phyloP scores from a whole-genome alignment of 2,888 invertebrate species.

The Taenaris catops region DNA sequence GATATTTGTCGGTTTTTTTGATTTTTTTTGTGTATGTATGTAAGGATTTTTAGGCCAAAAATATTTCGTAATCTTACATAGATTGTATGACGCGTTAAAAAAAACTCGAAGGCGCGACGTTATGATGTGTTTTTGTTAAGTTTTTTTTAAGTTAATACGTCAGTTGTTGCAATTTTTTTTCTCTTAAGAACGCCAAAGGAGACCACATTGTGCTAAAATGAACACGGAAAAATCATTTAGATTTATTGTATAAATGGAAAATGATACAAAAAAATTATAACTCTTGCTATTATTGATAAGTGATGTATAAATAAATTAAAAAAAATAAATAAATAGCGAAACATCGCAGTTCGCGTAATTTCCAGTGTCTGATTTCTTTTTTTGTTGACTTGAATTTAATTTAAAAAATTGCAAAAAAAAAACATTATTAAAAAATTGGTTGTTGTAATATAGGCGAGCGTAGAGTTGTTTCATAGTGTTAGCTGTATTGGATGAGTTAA shows the following conservation, averaged over 20 bases:
- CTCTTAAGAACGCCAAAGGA: slow-evolving; percentile 71
- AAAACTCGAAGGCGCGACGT: slow-evolving; percentile 31
- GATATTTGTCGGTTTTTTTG: neutral
- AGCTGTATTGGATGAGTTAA: slow-evolving; percentile 33
- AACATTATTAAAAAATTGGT: slow-evolving; percentile 43
- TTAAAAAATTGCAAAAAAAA: slow-evolving; percentile 22
- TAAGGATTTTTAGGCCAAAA: slow-evolving; percentile 4
- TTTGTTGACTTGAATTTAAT: slow-evolving; percentile 19
- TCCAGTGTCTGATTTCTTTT: slow-evolving; percentile 24
- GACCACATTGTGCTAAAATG: slow-evolving; percentile 46
- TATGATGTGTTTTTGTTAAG: slow-evolving; percentile 50
- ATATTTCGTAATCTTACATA: neutral
- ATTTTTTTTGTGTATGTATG: slow-evolving; percentile 1
- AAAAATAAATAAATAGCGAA: slow-evolving; percentile 11
- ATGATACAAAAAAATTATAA: slow-evolving; percentile 56
- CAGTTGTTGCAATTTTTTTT: slow-evolving; percentile 71
- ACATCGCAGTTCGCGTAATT: slow-evolving; percentile 20
- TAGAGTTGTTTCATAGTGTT: slow-evolving; percentile 37
- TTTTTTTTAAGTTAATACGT: slow-evolving; percentile 50
- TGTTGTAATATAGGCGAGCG: slow-evolving; percentile 58
- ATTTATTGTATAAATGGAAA: slow-evolving; percentile 62
- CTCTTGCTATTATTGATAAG: slow-evolving; percentile 46
- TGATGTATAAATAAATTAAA: slow-evolving; percentile 38
- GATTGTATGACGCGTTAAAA: slow-evolving; percentile 16
- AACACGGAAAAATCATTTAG: slow-evolving; percentile 40